These are phyloP conservation scores for Trichosurus vulpecula DNA, from an alignment of 2,797 vertebrate genomes.

Conservation along the genomic window DNA sequence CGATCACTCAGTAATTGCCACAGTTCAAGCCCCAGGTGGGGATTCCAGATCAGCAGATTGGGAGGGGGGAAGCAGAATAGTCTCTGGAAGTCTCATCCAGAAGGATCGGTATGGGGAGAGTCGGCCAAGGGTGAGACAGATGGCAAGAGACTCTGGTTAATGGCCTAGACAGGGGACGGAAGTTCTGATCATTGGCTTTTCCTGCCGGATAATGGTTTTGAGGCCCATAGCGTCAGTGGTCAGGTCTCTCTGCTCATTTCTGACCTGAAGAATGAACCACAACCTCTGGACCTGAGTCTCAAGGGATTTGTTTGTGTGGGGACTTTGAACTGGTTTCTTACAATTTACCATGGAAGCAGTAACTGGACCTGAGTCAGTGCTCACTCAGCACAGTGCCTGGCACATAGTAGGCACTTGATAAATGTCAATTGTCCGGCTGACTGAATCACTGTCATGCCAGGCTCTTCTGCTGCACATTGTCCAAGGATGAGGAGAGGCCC, in stretches of 20 bases:
- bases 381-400: background rate
- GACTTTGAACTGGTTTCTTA: background rate
- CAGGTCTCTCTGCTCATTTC: background rate
- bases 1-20: background rate
- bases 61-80: background rate
- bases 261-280: background rate
- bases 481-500: background rate
- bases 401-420: background rate
- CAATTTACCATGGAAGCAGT: background rate
- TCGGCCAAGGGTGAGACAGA: background rate
- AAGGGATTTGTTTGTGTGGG: background rate
- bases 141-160: background rate
- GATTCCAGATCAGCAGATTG: background rate
- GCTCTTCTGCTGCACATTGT: background rate
- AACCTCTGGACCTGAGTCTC: constrained; percentile 27
- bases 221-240: background rate
- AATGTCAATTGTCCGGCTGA: too few species aligned
- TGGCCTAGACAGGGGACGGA: background rate
- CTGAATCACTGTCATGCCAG: background rate
- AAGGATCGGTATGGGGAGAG: background rate
- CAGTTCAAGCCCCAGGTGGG: background rate
- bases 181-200: background rate
- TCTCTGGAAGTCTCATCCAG: background rate
- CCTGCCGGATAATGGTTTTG: background rate
- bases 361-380: background rate